Base-by-base conservation (phyloP, 2,797 vertebrate species). In the Eleutherodactylus coqui region DNA sequence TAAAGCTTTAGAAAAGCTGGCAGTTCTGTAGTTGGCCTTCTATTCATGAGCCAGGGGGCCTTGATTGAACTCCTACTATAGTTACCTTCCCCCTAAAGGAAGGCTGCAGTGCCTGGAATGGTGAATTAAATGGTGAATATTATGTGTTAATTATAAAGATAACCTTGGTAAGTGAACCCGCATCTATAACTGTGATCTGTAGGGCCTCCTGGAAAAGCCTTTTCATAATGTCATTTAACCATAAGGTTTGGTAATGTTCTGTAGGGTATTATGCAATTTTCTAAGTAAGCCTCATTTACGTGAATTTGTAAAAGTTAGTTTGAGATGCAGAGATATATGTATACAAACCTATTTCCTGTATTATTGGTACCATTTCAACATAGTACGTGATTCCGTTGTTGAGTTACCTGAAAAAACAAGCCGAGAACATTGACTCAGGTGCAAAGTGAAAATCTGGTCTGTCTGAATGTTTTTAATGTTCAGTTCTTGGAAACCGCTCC, bases 401-500 rank as follows among this genome's bases (percentile, higher is more conserved):
- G 21, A 36, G 13, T 41, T 55, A 77, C 53, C 51, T 41, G 34
- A 78, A 41, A 70, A 77, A 53, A 76, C 24, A 76, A 38, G 32
- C 49, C 2, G 5, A 76, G 29, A 36, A 13, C 53, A 41, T 27
- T 78, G 51, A 41, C 51, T 78, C 27, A 78, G 55, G 76, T 77
- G 75, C 19, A 13, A 75, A 41, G 70, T 49, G 55, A 83, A 83
- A 75, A 73, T 60, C 29, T 58, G 53, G 9, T 49, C 43, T 75
- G 47, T 75, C 72, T 75, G n/a, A 45, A 82, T 58, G 67, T 72
- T 53, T 36, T 82, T 10, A 19, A n/a, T 83, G 51, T 75, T 43
- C 73, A 83, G 75, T 88, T 90, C 36, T 55, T 88, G 76, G 83
- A 89, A 88, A 72, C 88, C 38, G 19, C 51, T 90, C 83, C 49